Evolutionary conservation across 2,797 vertebrate genomes (phyloP).

Genomic region (Megaceryle alcyon): DNA sequence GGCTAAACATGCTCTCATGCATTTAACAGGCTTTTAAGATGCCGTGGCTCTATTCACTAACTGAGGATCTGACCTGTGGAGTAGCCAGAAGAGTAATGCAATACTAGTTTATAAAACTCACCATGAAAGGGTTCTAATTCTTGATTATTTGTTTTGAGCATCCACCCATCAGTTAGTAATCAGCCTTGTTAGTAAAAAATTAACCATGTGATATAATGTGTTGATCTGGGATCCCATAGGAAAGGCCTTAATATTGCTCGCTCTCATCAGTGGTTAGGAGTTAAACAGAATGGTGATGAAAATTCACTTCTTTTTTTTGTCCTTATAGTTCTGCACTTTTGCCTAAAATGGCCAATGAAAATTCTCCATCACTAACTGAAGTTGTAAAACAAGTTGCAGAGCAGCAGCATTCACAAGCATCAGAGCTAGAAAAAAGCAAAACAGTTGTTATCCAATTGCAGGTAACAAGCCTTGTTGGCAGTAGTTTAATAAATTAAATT

Average conservation of each 20-base stretch:
- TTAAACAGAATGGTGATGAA: not conserved
- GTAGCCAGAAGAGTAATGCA: not conserved
- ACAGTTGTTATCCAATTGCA: constrained; percentile 69
- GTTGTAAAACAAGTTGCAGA: constrained; percentile 74
- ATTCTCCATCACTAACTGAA: constrained; percentile 59
- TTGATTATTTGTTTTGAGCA: not conserved
- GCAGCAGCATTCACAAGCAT: constrained; percentile 75
- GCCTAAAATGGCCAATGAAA: constrained; percentile 54
- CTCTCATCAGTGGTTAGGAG: not conserved
- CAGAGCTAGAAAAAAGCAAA: constrained; percentile 76
- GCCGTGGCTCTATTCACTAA: not conserved
- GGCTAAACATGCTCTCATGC: not conserved
- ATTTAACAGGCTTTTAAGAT: not conserved
- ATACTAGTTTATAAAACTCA: not conserved
- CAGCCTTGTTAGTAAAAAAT: not conserved
- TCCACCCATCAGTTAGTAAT: not conserved
- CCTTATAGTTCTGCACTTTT: not conserved
- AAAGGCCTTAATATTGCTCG: not conserved
- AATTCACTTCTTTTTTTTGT: not conserved
- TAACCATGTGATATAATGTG: not conserved
- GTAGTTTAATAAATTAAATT: not conserved
- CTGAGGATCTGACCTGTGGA: not conserved
- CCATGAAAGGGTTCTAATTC: not conserved
- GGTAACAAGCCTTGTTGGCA: constrained; percentile 61
- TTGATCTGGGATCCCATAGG: not conserved